phyloP scores from a whole-genome alignment of 1,140 invertebrate genomes.

The Drosophila nebulosa region DNA sequence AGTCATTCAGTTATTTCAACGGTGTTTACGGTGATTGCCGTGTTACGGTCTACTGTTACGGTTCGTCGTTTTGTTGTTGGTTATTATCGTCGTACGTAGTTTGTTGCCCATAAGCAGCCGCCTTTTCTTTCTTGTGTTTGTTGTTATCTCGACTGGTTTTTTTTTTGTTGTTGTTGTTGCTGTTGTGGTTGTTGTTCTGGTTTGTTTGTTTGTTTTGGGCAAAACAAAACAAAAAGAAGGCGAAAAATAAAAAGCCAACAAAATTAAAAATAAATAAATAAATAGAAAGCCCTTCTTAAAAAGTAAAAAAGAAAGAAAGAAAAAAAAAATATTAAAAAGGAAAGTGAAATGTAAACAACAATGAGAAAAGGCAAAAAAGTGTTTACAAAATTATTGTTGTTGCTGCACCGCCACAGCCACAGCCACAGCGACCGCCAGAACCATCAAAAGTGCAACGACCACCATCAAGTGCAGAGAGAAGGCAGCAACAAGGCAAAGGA shows the following conservation, averaged over 20 bases:
- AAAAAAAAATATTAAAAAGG: neutral
- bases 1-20: too few species aligned
- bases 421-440: too few species aligned
- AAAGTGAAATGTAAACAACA: conserved; percentile 54
- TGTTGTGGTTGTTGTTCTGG: conserved; percentile 17
- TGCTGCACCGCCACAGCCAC: neutral
- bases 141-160: conserved; percentile 3
- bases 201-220: conserved; percentile 9
- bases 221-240: neutral
- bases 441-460: neutral
- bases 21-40: neutral
- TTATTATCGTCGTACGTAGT: neutral
- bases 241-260: conserved; percentile 10
- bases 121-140: conserved; percentile 17
- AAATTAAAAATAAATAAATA: neutral
- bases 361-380: conserved; percentile 46
- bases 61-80: neutral
- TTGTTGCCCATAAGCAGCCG: conserved; percentile 2
- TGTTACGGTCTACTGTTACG: too few species aligned
- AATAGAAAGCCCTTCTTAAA: neutral
- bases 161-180: conserved; percentile 30
- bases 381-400: conserved; percentile 38
- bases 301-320: neutral
- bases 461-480: neutral
- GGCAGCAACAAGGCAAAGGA: neutral